These are phyloP conservation scores for Emydocephalus ijimae DNA, from an alignment of 2,113 vertebrate genomes.

Conservation along the genomic window DNA sequence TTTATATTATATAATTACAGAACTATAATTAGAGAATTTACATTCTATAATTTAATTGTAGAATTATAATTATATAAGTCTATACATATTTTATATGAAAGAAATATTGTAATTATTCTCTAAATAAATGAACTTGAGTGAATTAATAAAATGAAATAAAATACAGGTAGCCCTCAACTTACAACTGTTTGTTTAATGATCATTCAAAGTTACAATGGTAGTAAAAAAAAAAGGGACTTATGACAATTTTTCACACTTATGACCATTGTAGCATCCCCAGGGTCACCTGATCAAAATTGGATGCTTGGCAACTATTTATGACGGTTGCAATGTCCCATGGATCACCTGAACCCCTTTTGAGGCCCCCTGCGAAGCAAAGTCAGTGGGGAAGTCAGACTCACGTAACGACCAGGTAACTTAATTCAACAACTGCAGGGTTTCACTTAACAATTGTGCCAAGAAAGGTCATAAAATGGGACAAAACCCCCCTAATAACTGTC, in stretches of 20 bases:
- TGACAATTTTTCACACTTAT: neutral
- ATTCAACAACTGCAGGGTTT: neutral
- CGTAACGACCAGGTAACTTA: neutral
- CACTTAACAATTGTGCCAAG: neutral
- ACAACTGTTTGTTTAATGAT: neutral
- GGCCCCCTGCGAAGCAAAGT: neutral
- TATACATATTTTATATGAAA: neutral
- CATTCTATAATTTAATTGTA: too few relatives aligned
- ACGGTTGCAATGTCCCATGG: fast-evolving
- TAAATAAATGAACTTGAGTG: neutral
- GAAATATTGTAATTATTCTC: neutral
- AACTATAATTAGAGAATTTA: too few relatives aligned
- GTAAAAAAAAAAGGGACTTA: neutral
- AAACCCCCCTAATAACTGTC: neutral
- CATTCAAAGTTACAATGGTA: neutral
- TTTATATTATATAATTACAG: too few relatives aligned
- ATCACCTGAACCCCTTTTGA: neutral
- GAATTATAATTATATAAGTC: too few relatives aligned
- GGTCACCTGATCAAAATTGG: neutral
- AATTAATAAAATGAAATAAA: neutral
- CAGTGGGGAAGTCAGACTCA: neutral
- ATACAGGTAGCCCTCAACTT: neutral
- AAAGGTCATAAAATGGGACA: neutral
- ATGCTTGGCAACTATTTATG: neutral
- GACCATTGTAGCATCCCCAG: fast-evolving